Evolutionary conservation across 2,797 vertebrate genomes (phyloP).

Genomic region (Euthynnus affinis): DNA sequence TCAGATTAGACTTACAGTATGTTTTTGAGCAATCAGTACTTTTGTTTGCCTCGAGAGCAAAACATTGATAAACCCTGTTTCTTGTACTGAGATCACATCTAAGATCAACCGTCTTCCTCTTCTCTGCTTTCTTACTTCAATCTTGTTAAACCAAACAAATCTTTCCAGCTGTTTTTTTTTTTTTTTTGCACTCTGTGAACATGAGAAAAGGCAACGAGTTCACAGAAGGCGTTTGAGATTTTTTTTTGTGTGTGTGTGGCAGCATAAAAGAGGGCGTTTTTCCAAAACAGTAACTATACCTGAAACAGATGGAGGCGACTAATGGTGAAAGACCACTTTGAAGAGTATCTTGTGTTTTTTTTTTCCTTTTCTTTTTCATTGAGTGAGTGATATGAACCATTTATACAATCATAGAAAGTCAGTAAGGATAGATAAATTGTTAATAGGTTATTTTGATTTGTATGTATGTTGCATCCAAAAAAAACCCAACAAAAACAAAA

Average conservation of each 20-base stretch:
- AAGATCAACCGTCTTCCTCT: neutral
- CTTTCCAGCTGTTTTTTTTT: neutral
- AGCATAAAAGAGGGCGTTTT: conserved; percentile 35
- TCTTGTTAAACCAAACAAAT: neutral
- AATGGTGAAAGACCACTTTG: neutral
- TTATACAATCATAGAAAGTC: conserved; percentile 19
- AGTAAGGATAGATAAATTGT: conserved; percentile 14
- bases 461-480: neutral
- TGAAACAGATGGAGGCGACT: conserved; percentile 15
- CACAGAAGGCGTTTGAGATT: neutral
- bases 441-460: neutral
- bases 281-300: conserved; percentile 17
- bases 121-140: neutral
- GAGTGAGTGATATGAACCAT: conserved; percentile 1
- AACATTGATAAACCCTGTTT: conserved; percentile 22
- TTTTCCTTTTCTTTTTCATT: neutral
- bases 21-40: conserved; percentile 13
- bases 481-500: neutral
- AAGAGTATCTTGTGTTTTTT: neutral
- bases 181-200: neutral
- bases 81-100: conserved; percentile 12
- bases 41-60: conserved; percentile 39
- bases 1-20: neutral
- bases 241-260: conserved; percentile 17
- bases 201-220: neutral